Conservation (phyloP, 2,797 vertebrate genomes). For the Sebastes iracundus region DNA sequence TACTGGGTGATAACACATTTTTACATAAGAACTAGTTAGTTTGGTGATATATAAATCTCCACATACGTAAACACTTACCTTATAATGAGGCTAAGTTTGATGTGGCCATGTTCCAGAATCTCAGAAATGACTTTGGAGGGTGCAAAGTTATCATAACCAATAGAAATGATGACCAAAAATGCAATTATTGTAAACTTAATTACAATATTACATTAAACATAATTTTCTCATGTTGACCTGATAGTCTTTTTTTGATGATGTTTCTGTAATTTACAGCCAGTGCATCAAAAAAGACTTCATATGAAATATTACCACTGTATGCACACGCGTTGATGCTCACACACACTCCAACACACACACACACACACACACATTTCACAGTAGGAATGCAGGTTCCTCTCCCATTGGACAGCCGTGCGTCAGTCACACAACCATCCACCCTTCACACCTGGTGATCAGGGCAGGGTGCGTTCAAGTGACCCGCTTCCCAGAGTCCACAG, state of each 20-base stretch:
- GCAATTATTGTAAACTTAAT: background rate
- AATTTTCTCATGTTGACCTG: background rate
- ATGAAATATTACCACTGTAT: background rate
- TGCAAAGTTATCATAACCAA: background rate
- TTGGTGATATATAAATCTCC: background rate
- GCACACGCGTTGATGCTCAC: background rate
- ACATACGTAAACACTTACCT: too few species aligned
- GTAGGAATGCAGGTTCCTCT: slow-evolving; percentile 31
- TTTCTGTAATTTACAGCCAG: background rate
- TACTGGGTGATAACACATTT: background rate
- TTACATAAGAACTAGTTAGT: background rate
- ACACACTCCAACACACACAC: background rate
- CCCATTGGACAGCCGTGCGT: slow-evolving; percentile 59
- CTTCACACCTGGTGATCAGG: slow-evolving; percentile 74
- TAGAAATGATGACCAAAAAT: background rate
- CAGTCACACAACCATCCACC: slow-evolving; percentile 67
- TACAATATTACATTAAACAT: background rate
- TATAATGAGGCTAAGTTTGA: background rate
- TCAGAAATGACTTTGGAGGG: background rate
- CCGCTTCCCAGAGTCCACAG: slow-evolving; percentile 73
- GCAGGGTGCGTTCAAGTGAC: slow-evolving; percentile 72
- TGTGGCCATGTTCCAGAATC: background rate
- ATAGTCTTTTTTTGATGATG: background rate
- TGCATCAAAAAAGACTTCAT: background rate
- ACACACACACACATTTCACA: slow-evolving; percentile 3